A percentile compares a stretch with the other conserved stretches of the same genome.
Evolutionary conservation across 2,113 vertebrate genomes (phyloP).

Genomic region (Tapirus terrestris): DNA sequence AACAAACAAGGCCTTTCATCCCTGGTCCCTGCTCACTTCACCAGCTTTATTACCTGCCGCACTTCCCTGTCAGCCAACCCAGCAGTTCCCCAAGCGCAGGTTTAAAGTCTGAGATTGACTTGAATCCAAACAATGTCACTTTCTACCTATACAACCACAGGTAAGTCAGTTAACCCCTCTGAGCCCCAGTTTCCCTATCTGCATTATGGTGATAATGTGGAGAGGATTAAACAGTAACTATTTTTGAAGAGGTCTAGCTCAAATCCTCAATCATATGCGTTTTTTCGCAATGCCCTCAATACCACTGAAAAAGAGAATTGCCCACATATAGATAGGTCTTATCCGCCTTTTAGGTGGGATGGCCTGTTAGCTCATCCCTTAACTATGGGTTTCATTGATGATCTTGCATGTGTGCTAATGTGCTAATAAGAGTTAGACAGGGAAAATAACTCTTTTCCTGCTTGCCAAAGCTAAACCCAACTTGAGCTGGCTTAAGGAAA

Average conservation of each 20-base stretch:
- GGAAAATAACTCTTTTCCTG: not conserved
- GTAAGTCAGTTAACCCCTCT: not conserved
- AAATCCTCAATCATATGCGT: not conserved
- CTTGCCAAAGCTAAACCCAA: not conserved
- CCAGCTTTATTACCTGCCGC: not conserved
- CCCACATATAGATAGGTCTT: not conserved
- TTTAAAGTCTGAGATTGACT: not conserved
- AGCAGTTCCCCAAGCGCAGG: not conserved
- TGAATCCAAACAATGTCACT: not conserved
- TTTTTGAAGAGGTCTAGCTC: not conserved
- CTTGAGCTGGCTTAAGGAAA: constrained; percentile 24
- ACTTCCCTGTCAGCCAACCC: no score
- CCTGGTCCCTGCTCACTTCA: not conserved
- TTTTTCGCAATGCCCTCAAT: not conserved
- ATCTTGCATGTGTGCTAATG: not conserved
- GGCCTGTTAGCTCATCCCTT: not conserved
- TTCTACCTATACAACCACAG: not conserved
- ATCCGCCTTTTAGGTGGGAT: not conserved
- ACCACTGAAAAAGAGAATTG: not conserved
- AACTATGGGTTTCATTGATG: not conserved
- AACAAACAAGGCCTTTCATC: not conserved
- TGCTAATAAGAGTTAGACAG: not conserved
- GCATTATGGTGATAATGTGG: not conserved
- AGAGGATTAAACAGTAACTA: not conserved
- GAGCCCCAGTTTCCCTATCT: not conserved